Conservation (phyloP, 2,888 invertebrate species). For the Pogonocherus hispidulus region DNA sequence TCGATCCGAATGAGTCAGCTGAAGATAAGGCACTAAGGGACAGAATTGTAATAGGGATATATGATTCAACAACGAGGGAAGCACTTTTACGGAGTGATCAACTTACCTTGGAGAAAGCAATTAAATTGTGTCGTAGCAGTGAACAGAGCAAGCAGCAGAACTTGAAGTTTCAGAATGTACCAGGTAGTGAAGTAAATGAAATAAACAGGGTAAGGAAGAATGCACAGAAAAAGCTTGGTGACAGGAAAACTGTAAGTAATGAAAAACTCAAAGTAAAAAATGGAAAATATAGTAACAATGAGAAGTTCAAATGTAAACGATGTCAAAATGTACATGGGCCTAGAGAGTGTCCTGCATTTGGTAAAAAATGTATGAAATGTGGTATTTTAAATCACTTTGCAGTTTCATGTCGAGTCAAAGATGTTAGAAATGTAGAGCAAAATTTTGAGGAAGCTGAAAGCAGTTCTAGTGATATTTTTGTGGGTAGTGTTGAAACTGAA, state of each 20-base stretch:
- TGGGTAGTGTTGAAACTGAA: not conserved
- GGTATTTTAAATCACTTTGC: conserved; percentile 47
- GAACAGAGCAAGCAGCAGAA: conserved; percentile 46
- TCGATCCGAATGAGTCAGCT: conserved; percentile 28
- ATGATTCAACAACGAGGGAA: conserved; percentile 44
- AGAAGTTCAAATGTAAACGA: conserved; percentile 43
- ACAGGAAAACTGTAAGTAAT: not conserved
- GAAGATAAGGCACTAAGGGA: conserved; percentile 48
- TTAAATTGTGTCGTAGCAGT: conserved; percentile 47
- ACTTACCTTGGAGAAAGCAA: conserved; percentile 46
- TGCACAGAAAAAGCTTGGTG: not conserved
- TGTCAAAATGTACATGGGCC: conserved; percentile 44
- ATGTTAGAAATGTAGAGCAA: conserved; percentile 37
- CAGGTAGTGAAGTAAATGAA: conserved; percentile 1
- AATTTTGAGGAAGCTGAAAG: conserved; percentile 6
- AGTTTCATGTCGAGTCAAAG: conserved; percentile 39
- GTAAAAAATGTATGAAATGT: conserved; percentile 48
- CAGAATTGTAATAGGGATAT: conserved; percentile 48
- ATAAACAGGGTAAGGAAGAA: conserved; percentile 15
- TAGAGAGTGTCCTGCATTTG: conserved; percentile 48
- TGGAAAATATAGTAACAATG: not conserved
- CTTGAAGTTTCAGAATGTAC: conserved; percentile 18
- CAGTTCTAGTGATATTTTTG: conserved; percentile 22
- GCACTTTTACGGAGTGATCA: conserved; percentile 48
- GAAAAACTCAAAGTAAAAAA: not conserved